Conservation (phyloP, 2,888 invertebrate species). For the Steinernema hermaphroditum region DNA sequence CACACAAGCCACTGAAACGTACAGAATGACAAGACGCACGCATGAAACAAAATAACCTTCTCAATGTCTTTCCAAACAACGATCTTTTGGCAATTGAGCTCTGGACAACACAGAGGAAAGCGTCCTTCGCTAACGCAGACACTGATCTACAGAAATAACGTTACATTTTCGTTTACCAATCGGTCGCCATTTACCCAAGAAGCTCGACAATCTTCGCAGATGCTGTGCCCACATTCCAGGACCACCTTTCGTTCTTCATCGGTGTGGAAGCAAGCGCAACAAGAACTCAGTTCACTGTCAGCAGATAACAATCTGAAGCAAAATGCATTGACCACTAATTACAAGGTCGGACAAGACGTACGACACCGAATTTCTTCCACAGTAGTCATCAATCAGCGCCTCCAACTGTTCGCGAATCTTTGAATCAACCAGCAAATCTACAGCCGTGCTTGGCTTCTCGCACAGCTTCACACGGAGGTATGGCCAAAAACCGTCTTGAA, state of each 20-base stretch:
- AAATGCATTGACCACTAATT: no score
- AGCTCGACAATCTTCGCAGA: constrained; percentile 1
- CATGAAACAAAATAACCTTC: not conserved
- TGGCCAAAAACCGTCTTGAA: constrained; percentile 3
- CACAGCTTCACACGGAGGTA: not conserved
- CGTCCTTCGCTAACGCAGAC: not conserved
- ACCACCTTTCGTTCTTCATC: not conserved
- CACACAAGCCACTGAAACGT: not conserved
- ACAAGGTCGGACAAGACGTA: no score
- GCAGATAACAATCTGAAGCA: no score
- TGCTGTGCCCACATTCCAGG: constrained; percentile 14
- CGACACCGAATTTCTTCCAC: not conserved
- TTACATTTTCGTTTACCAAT: not conserved
- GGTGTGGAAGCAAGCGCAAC: constrained; percentile 11
- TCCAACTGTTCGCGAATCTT: not conserved
- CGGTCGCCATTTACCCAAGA: not conserved
- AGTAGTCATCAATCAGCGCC: not conserved
- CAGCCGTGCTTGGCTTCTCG: not conserved
- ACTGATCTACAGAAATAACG: not conserved
- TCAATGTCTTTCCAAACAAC: constrained; percentile 15
- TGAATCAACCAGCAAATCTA: not conserved
- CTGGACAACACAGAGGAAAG: constrained; percentile 1
- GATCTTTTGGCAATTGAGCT: not conserved
- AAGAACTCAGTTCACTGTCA: not conserved
- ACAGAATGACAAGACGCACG: no score